These are phyloP conservation scores for Echinops telfairi DNA, from an alignment of 2,113 vertebrate genomes.

Conservation along the genomic window DNA sequence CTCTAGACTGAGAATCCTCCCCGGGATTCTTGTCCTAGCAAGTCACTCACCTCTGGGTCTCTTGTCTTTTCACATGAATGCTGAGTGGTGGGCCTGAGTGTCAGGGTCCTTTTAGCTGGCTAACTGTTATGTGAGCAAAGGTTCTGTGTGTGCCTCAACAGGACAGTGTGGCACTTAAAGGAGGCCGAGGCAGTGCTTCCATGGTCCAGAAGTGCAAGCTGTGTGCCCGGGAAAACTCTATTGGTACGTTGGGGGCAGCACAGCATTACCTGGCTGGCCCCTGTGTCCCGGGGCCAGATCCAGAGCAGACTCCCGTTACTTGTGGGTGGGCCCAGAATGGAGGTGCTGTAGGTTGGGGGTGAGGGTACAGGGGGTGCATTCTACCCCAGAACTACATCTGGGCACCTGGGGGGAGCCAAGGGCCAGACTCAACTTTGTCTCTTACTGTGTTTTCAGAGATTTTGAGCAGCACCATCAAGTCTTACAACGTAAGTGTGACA, in stretches of 20 bases:
- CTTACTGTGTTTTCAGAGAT: constrained; percentile 91
- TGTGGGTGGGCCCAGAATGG: not conserved
- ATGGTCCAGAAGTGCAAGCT: constrained; percentile 99
- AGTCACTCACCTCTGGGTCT: not conserved
- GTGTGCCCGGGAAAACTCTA: constrained; percentile 97
- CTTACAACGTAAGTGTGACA: constrained; percentile 94
- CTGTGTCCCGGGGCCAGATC: not conserved
- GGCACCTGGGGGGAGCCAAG: not conserved
- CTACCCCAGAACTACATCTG: not conserved
- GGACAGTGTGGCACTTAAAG: constrained; percentile 96
- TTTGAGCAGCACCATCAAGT: constrained; percentile 92
- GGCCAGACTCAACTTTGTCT: constrained; percentile 9
- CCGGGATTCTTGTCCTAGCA: constrained; percentile 12
- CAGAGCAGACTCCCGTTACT: not conserved
- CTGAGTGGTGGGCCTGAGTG: not conserved
- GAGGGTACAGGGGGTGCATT: too few species aligned
- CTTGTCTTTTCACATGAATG: constrained; percentile 1
- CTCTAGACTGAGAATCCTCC: not conserved
- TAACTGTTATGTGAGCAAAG: not conserved
- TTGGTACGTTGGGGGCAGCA: constrained; percentile 88
- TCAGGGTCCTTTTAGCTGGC: not conserved
- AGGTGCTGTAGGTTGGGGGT: not conserved
- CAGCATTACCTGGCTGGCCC: not conserved
- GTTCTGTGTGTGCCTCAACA: constrained; percentile 79
- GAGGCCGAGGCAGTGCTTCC: constrained; percentile 95